Base-by-base conservation (phyloP, 1,140 invertebrate genomes). In the Homarus americanus region DNA sequence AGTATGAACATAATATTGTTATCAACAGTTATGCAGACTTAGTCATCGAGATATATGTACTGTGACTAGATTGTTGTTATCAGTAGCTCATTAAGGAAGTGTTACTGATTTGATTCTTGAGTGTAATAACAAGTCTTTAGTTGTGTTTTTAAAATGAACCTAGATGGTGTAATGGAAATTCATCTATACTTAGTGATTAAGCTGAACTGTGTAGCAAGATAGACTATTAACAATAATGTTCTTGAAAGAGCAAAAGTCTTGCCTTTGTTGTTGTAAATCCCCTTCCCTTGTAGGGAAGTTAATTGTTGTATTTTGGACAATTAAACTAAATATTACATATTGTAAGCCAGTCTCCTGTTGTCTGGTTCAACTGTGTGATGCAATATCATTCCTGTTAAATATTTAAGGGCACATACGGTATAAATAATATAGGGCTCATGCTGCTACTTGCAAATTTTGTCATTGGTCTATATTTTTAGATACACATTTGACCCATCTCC, bases 271-370 rank as follows among this genome's bases (percentile, higher is more conserved):
- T 63, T 32, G 17, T 24, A 69, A 32, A 32, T 32, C 5, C 9
- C n/a, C 63, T 69, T 69, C 40, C 76, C 76, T 78, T 49, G 44
- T 44, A 44, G 76, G 76, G 76, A 78, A 44, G 76, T n/a, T 78
- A 78, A 28, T 41, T 44, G 15, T 78, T 78, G 38, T 78, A 28
- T 78, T 49, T 78, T 78, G 44, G 76, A 76, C 9, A 78, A 17
- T 32, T 69, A 69, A 69, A n/a, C 9, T 44, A 76, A 41, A n/a
- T n/a, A n/a, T 15, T 44, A 49, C 38, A 24, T 78, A 41, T n/a
- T 20, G 17, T 78, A 78, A 78, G 40, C 76, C 76, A 78, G 76
- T 44, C 36, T 24, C 36, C 36, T 49, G 40, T 78, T n/a, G 36
- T 76, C 28, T 78, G 76, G 20, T 78, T 78, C 38, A 78, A n/a